phyloP scores from a whole-genome alignment of 2,888 invertebrate genomes.

The Epistrophella euchroma region DNA sequence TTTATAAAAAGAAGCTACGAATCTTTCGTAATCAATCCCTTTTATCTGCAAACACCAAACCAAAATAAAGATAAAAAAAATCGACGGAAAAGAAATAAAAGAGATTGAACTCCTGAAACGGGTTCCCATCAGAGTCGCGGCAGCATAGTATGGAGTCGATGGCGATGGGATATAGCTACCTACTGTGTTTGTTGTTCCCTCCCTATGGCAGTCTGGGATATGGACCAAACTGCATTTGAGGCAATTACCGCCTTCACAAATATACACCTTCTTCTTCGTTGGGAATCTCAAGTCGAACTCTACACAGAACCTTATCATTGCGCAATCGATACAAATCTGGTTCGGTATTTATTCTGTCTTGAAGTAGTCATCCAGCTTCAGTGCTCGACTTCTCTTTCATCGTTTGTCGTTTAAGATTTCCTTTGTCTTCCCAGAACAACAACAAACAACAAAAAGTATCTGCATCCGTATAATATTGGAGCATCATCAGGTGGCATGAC shows the following conservation, averaged over 20 bases:
- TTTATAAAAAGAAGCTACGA: constrained; percentile 54
- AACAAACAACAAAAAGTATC: constrained; percentile 45
- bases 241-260: constrained; percentile 76
- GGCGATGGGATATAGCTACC: neutral
- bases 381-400: constrained; percentile 14
- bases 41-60: constrained; percentile 74
- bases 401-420: constrained; percentile 43
- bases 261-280: constrained; percentile 41
- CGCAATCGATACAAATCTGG: constrained; percentile 72
- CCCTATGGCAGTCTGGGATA: constrained; percentile 9
- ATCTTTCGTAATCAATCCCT: constrained; percentile 71
- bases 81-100: constrained; percentile 42
- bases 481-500: constrained; percentile 79
- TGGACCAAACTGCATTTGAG: constrained; percentile 44
- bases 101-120: constrained; percentile 56
- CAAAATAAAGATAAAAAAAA: constrained; percentile 53
- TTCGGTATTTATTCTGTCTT: constrained; percentile 39
- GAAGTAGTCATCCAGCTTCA: neutral
- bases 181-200: constrained; percentile 22
- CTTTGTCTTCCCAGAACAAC: constrained; percentile 56
- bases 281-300: constrained; percentile 20
- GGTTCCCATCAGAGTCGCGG: constrained; percentile 43
- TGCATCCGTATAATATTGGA: constrained; percentile 74
- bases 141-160: constrained; percentile 15
- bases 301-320: constrained; percentile 50